A percentile compares a stretch with the other conserved stretches of the same genome.
phyloP scores from a whole-genome alignment of 2,888 invertebrate species.

The Notodonta ziczac region DNA sequence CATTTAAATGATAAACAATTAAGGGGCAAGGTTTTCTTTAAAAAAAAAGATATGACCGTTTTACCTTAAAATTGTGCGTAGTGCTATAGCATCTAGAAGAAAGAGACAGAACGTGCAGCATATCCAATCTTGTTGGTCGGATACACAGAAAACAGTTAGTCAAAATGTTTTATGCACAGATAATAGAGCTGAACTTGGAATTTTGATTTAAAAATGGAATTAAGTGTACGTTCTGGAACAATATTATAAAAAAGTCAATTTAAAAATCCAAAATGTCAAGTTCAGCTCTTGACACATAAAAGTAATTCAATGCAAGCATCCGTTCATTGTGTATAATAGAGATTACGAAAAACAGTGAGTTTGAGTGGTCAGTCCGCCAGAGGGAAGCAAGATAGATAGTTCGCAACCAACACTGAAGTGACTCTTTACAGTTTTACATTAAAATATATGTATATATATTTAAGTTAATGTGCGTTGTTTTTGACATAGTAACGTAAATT shows the following conservation, averaged over 20 bases:
- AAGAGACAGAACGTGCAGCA: conserved; percentile 68
- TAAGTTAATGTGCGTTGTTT: conserved; percentile 21
- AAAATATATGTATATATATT: conserved; percentile 9
- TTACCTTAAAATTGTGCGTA: conserved; percentile 51
- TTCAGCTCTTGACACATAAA: conserved; percentile 60
- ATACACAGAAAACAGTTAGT: conserved; percentile 68
- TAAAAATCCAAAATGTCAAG: conserved; percentile 38
- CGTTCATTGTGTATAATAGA: conserved; percentile 54
- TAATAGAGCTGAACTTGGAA: conserved; percentile 52
- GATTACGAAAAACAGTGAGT: conserved; percentile 59
- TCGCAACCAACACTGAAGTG: conserved; percentile 60
- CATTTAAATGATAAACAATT: conserved; percentile 14
- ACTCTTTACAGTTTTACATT: conserved; percentile 53
- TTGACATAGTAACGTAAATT: not conserved
- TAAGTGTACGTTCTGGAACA: no score
- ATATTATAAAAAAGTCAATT: not conserved
- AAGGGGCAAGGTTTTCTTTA: not conserved
- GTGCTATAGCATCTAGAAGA: conserved; percentile 57
- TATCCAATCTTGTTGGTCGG: conserved; percentile 76
- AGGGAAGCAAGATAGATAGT: conserved; percentile 69
- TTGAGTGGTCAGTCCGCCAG: conserved; percentile 48
- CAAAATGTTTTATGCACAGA: conserved; percentile 57
- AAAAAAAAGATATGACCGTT: conserved; percentile 37
- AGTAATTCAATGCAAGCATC: conserved; percentile 71
- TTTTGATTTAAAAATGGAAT: conserved; percentile 6